phyloP scores from a whole-genome alignment of 2,797 vertebrate genomes.

The Poeciliopsis paucimaculata region DNA sequence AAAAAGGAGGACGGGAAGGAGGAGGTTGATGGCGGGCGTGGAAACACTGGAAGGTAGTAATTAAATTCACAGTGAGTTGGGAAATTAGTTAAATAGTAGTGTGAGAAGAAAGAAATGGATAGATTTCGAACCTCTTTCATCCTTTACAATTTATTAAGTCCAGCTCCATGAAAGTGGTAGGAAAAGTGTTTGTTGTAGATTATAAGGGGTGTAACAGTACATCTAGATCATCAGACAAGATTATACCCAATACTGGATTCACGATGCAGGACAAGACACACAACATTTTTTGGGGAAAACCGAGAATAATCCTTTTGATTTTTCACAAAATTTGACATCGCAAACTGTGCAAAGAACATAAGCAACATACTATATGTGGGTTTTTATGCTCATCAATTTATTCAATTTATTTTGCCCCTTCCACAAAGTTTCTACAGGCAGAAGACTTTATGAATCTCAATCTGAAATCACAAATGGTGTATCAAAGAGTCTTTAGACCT shows the following conservation, averaged over 20 bases:
- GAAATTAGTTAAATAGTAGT: conserved; percentile 45
- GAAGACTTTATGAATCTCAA: background rate
- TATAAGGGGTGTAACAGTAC: background rate
- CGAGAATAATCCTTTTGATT: background rate
- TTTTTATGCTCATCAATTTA: background rate
- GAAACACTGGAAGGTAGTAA: conserved; percentile 54
- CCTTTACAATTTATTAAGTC: background rate
- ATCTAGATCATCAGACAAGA: background rate
- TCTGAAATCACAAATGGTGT: background rate
- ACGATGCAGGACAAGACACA: background rate
- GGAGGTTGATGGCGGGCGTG: conserved; percentile 46
- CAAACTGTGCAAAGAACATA: background rate
- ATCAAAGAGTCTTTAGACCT: background rate
- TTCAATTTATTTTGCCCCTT: background rate
- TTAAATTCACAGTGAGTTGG: conserved; percentile 45
- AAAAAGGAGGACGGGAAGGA: background rate
- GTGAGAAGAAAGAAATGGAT: conserved; percentile 22
- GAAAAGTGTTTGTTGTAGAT: background rate
- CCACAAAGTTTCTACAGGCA: background rate
- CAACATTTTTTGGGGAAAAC: background rate
- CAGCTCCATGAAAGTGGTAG: background rate
- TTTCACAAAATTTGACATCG: background rate
- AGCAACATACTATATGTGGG: background rate
- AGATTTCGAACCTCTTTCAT: conserved; percentile 8
- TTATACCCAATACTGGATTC: background rate